A percentile compares a stretch with the other conserved stretches of the same genome.
These are phyloP conservation scores for Xenentodon cancila DNA, from an alignment of 2,797 vertebrate genomes.

Conservation along the genomic window DNA sequence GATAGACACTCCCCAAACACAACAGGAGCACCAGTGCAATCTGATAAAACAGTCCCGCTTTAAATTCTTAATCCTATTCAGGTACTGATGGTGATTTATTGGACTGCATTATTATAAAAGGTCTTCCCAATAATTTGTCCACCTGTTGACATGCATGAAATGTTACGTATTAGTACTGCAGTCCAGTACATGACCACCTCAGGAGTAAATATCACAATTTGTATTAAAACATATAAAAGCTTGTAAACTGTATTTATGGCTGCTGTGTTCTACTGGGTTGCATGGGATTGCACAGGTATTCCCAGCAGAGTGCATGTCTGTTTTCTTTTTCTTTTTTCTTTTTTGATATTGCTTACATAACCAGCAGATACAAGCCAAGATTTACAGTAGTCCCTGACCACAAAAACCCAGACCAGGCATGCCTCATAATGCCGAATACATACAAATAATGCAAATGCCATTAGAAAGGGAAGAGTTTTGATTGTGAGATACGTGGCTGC, in stretches of 20 bases:
- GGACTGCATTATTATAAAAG: background rate
- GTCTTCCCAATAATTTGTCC: conserved; percentile 3
- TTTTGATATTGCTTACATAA: conserved; percentile 8
- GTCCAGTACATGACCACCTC: background rate
- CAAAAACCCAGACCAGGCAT: background rate
- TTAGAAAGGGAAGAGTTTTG: too few species aligned
- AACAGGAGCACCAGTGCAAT: conserved; percentile 2
- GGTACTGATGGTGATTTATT: conserved; percentile 3
- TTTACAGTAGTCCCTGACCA: conserved; percentile 3
- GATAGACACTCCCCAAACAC: too few species aligned
- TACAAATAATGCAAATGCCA: too few species aligned
- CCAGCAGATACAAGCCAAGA: conserved; percentile 6
- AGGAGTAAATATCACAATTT: conserved; percentile 9
- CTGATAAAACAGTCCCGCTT: conserved; percentile 7
- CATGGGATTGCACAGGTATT: conserved; percentile 19
- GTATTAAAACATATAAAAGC: conserved; percentile 12
- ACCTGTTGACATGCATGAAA: conserved; percentile 5
- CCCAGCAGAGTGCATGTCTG: conserved; percentile 5
- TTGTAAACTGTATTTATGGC: conserved; percentile 6
- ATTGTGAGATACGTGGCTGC: too few species aligned
- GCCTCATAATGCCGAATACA: too few species aligned
- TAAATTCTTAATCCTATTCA: conserved; percentile 1
- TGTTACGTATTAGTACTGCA: background rate
- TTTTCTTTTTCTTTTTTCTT: conserved; percentile 6
- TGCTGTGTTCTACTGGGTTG: conserved; percentile 5